phyloP scores from a whole-genome alignment of 2,113 vertebrate species.

The Mus spicilegus region DNA sequence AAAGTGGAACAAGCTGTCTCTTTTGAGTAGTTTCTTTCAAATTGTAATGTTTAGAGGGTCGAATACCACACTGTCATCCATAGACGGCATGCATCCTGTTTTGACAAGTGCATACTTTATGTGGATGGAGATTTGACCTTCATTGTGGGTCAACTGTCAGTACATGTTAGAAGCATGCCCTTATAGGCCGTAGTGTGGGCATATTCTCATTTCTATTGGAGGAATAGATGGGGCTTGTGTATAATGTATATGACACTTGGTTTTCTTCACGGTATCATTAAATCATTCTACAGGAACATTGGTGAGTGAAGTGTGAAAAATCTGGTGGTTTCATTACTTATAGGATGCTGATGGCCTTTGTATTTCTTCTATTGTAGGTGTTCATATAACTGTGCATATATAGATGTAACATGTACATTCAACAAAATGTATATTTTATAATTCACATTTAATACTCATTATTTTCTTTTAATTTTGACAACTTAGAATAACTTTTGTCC shows the following conservation, averaged over 20 bases:
- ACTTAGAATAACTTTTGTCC: neutral
- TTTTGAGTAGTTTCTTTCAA: neutral
- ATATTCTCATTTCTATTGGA: neutral
- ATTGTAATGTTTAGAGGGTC: neutral
- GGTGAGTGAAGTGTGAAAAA: neutral
- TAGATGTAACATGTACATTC: neutral
- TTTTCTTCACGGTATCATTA: neutral
- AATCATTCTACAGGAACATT: neutral
- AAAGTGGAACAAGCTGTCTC: neutral
- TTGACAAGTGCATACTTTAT: neutral
- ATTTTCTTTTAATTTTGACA: neutral
- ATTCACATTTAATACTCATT: neutral
- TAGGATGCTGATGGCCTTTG: neutral
- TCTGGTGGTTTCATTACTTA: neutral
- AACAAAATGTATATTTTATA: neutral
- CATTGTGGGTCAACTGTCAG: neutral
- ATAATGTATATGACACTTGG: neutral
- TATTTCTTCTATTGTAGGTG: neutral
- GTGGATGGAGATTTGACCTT: neutral
- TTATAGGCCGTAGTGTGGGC: neutral
- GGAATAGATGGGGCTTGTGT: neutral
- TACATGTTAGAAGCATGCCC: neutral
- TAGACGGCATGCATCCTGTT: neutral
- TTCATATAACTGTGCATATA: neutral
- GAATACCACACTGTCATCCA: neutral